Percentiles rank a stretch among this genome's conserved stretches.
Conservation (phyloP, 2,113 vertebrate species). For the Collichthys lucidus region DNA sequence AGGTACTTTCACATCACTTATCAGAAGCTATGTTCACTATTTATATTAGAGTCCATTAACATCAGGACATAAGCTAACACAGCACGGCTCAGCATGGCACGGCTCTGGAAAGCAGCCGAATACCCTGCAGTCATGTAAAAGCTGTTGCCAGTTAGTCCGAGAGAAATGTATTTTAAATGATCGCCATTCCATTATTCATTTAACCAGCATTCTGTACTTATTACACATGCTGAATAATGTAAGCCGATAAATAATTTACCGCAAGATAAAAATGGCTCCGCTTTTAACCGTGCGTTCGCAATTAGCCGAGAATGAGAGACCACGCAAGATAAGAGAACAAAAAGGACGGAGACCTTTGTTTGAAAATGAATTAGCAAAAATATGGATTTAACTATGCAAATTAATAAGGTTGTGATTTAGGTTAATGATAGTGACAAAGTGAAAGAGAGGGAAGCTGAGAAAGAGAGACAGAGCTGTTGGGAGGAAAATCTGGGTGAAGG, state of each 20-base stretch:
- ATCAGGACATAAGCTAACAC: neutral
- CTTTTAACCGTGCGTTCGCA: constrained; percentile 47
- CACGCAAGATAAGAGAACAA: neutral
- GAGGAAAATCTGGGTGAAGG: neutral
- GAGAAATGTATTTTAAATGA: constrained; percentile 64
- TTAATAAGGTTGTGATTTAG: neutral
- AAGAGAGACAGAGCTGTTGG: neutral
- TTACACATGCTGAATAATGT: constrained; percentile 74
- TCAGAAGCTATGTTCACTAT: too few species aligned
- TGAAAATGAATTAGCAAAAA: constrained; percentile 5
- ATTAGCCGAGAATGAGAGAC: constrained; percentile 48
- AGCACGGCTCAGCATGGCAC: neutral
- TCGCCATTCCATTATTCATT: constrained; percentile 72
- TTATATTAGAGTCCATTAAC: too few species aligned
- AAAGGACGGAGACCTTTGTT: neutral
- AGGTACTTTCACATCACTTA: too few species aligned
- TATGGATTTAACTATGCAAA: neutral
- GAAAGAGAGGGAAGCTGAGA: neutral
- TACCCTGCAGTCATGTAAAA: constrained; percentile 26
- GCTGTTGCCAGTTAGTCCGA: constrained; percentile 29
- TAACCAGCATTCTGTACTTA: constrained; percentile 71
- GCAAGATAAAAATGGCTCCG: constrained; percentile 63
- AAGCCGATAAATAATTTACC: constrained; percentile 71
- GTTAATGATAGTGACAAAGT: neutral
- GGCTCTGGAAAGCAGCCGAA: neutral